Conservation (phyloP, 2,797 vertebrate genomes). For the Molossus molossus region DNA sequence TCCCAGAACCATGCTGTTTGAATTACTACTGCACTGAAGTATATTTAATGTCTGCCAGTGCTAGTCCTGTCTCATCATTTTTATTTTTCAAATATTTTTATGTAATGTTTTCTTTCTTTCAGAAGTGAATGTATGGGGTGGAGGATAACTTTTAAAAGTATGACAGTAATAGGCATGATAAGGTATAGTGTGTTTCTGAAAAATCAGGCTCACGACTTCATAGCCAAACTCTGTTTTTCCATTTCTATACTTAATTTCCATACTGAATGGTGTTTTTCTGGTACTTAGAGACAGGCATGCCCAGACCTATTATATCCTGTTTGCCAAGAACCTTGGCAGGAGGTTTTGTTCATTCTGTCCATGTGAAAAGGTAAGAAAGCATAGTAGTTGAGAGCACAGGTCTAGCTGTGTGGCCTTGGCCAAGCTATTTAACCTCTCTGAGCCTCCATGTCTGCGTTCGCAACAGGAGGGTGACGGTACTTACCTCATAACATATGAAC, state of each 20-base stretch:
- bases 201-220: neutral
- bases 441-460: neutral
- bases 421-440: neutral
- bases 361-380: neutral
- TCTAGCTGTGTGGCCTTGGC: neutral
- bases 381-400: neutral
- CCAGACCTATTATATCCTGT: neutral
- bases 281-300: neutral
- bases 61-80: slow-evolving; percentile 22
- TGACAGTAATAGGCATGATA: neutral
- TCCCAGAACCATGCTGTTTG: neutral
- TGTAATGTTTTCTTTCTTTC: neutral
- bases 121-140: neutral
- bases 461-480: neutral
- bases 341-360: neutral
- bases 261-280: neutral
- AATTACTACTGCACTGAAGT: neutral
- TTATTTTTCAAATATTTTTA: slow-evolving; percentile 57
- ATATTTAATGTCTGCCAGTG: neutral
- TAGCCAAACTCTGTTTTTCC: neutral
- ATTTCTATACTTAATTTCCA: neutral
- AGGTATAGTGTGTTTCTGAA: neutral
- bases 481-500: too few relatives aligned
- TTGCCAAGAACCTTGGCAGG: slow-evolving; percentile 6
- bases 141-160: neutral